A percentile compares a stretch with the other conserved stretches of the same genome.
phyloP scores from a whole-genome alignment of 2,113 vertebrate genomes.

The Clarias gariepinus region DNA sequence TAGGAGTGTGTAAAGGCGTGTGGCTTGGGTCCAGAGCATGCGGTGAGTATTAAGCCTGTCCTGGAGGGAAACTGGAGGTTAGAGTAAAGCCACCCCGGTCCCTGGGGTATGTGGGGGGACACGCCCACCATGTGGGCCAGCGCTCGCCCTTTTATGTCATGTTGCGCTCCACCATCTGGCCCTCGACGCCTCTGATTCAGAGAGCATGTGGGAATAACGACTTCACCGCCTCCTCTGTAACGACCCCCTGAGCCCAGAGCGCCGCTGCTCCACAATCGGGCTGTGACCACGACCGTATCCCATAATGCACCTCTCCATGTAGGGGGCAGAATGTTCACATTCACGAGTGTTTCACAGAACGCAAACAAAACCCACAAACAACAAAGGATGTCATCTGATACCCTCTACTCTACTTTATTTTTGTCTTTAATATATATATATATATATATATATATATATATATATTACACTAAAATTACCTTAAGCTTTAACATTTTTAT shows the following conservation, averaged over 20 bases:
- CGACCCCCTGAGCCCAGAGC: background rate
- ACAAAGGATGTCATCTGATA: background rate
- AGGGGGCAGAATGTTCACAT: background rate
- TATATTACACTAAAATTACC: background rate
- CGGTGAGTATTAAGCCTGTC: background rate
- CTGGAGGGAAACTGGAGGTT: background rate
- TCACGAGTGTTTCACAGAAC: background rate
- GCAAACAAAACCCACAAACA: background rate
- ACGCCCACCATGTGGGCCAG: background rate
- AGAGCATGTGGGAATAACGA: slow-evolving; percentile 51
- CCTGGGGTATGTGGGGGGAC: slow-evolving; percentile 13
- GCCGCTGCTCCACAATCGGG: background rate
- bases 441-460: background rate
- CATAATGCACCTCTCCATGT: slow-evolving; percentile 6
- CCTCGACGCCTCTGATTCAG: slow-evolving; percentile 45
- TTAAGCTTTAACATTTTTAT: background rate
- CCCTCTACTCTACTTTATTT: background rate
- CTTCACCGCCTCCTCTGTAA: background rate
- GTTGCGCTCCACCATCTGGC: slow-evolving; percentile 54
- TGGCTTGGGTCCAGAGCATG: background rate
- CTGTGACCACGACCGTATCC: background rate
- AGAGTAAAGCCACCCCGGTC: background rate
- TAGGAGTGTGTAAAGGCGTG: background rate
- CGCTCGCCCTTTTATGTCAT: slow-evolving; percentile 20
- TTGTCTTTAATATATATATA: background rate